Conservation (phyloP, 2,888 invertebrate species). For the Lissonota sp. region DNA sequence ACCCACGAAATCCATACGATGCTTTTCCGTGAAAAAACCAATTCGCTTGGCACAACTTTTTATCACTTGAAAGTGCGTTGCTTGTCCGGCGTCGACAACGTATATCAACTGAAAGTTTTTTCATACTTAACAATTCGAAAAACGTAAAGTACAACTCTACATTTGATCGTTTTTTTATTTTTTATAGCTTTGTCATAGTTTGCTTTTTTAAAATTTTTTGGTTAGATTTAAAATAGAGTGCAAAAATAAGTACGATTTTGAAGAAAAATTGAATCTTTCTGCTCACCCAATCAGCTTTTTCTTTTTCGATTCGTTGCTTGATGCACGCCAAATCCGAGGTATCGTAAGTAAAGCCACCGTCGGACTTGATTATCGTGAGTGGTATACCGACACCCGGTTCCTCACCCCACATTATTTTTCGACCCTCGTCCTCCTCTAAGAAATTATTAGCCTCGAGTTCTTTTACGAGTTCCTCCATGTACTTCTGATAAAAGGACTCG, state of each 20-base stretch:
- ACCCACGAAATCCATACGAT: conserved; percentile 94
- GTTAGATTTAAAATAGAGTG: not conserved
- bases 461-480: conserved; percentile 93
- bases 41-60: conserved; percentile 92
- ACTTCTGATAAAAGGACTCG: conserved; percentile 98
- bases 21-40: conserved; percentile 88
- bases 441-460: conserved; percentile 89
- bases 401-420: conserved; percentile 93
- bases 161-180: no score
- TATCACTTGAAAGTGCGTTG: conserved; percentile 89
- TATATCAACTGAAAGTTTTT: conserved; percentile 76
- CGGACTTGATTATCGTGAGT: conserved; percentile 97
- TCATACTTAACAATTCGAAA: no score
- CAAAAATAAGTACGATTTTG: conserved; percentile 4
- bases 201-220: no score
- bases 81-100: conserved; percentile 97
- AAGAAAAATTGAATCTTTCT: conserved; percentile 77
- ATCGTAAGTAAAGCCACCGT: conserved; percentile 98
- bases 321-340: conserved; percentile 98
- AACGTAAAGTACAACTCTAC: no score
- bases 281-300: conserved; percentile 94
- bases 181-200: no score
- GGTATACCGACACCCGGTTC: conserved; percentile 90
- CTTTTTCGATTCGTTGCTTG: conserved; percentile 92
- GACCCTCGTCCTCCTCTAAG: conserved; percentile 92